These are phyloP conservation scores for Archips crataeganus DNA, from an alignment of 2,888 invertebrate genomes.

Conservation along the genomic window DNA sequence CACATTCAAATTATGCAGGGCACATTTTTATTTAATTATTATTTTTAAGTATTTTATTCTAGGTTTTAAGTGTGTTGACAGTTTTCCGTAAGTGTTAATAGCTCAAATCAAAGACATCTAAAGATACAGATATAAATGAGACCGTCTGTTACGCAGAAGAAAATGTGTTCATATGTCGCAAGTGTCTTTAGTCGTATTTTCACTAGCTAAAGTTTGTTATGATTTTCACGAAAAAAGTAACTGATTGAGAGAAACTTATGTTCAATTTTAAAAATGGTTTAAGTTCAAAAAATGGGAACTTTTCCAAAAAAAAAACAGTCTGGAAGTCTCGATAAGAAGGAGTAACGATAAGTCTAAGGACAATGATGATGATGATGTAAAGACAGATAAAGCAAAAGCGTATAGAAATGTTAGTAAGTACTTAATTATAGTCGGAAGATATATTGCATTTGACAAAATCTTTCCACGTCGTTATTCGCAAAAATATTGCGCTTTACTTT, in stretches of 20 bases:
- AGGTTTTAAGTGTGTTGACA: not conserved
- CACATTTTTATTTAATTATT: conserved; percentile 22
- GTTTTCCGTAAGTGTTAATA: conserved; percentile 3
- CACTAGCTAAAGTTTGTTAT: not conserved
- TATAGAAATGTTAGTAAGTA: no score
- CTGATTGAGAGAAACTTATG: not conserved
- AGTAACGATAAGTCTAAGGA: no score
- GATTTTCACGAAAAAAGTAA: not conserved
- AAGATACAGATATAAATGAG: not conserved
- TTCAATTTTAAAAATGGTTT: no score
- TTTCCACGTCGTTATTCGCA: not conserved
- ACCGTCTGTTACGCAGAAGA: not conserved
- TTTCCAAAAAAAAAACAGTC: no score
- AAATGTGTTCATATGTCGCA: not conserved
- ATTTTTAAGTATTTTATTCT: conserved; percentile 18
- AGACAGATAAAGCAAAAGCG: no score
- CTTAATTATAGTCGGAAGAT: no score
- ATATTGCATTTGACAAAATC: not conserved
- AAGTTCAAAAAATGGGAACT: not conserved
- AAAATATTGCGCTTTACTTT: no score
- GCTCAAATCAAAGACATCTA: conserved; percentile 8
- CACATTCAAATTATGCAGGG: conserved; percentile 14
- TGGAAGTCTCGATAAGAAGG: not conserved
- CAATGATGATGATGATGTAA: no score
- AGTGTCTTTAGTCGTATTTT: not conserved